Conservation (phyloP, 2,888 invertebrate species). For the Eupithecia inturbata region DNA sequence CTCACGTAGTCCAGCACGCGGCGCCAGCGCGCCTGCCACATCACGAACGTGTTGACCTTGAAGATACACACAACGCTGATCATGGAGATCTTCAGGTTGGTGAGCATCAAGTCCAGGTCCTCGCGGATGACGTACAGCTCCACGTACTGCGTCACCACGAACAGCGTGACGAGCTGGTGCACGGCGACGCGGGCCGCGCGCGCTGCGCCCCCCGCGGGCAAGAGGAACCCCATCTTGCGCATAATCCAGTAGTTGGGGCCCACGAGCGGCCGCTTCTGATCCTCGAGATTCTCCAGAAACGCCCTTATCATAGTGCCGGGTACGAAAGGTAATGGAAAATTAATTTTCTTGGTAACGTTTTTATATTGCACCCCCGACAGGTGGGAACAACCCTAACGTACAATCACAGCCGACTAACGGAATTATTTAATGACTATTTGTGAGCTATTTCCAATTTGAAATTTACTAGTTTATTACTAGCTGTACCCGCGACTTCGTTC, state of each 20-base stretch:
- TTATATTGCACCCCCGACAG: not conserved
- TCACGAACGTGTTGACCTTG: constrained; percentile 65
- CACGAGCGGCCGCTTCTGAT: constrained; percentile 52
- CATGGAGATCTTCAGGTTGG: constrained; percentile 74
- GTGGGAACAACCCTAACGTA: not conserved
- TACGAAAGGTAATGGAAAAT: not conserved
- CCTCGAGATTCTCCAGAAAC: not conserved
- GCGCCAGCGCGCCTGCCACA: constrained; percentile 68
- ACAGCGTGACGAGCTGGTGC: constrained; percentile 61
- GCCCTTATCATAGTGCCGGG: not conserved
- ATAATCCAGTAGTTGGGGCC: constrained; percentile 72
- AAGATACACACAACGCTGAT: constrained; percentile 71
- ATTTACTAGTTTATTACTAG: too few species aligned
- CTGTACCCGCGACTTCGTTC: too few species aligned
- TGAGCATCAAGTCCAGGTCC: constrained; percentile 64
- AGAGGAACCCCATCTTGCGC: constrained; percentile 56
- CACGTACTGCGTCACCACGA: constrained; percentile 69
- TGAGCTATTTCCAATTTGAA: not conserved
- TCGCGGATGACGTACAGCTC: constrained; percentile 69
- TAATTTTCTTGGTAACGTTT: not conserved
- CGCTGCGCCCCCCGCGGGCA: constrained; percentile 55
- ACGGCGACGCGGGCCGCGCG: constrained; percentile 56
- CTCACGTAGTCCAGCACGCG: constrained; percentile 67
- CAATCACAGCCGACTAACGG: not conserved
- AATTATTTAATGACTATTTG: not conserved